A percentile compares a stretch with the other conserved stretches of the same genome.
These are phyloP conservation scores for Apus apus DNA, from an alignment of 2,113 vertebrate species.

Conservation along the genomic window DNA sequence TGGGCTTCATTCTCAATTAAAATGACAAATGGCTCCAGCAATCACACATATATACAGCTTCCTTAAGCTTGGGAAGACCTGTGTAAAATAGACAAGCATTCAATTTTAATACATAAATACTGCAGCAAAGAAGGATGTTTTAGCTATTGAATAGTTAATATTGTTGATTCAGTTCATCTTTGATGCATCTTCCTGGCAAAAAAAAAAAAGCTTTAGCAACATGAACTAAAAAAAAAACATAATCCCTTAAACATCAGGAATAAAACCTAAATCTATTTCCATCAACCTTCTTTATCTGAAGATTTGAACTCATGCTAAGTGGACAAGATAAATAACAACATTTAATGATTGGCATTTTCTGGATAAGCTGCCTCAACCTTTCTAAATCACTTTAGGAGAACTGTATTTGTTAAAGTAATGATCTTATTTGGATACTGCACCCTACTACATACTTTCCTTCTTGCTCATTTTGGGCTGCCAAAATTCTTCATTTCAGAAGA, in stretches of 20 bases:
- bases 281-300: slow-evolving; percentile 37
- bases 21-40: neutral
- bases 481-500: neutral
- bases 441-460: neutral
- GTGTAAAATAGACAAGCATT: neutral
- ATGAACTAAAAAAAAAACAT: slow-evolving; percentile 13
- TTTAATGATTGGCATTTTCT: neutral
- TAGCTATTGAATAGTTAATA: neutral
- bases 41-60: neutral
- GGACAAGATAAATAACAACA: slow-evolving; percentile 19
- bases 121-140: neutral
- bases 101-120: neutral
- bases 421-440: neutral
- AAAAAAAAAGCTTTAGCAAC: slow-evolving; percentile 10
- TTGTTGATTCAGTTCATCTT: neutral
- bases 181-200: slow-evolving; percentile 24
- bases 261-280: slow-evolving; percentile 32
- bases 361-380: neutral
- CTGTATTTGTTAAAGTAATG: neutral
- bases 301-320: slow-evolving; percentile 30
- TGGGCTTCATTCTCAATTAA: neutral
- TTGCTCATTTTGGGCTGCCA: neutral
- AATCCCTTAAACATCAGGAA: slow-evolving; percentile 45
- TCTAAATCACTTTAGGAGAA: neutral
- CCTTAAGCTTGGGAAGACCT: neutral